Evolutionary conservation across 2,888 invertebrate genomes (phyloP).

Genomic region (Drosophila recens): DNA sequence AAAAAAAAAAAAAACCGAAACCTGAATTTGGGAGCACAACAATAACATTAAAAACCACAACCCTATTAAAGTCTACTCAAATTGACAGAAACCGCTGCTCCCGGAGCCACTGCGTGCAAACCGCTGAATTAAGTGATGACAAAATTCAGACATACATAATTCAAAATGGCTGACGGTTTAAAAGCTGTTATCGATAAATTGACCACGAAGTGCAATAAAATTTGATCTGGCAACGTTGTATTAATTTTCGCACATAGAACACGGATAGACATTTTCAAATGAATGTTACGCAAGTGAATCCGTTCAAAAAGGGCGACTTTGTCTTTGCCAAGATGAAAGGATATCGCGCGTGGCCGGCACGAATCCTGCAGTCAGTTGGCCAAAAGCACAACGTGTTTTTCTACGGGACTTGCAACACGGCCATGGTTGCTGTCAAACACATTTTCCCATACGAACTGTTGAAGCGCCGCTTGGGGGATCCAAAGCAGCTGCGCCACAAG

Average conservation of each 20-base stretch:
- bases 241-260: background rate
- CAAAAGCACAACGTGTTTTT: conserved; percentile 6
- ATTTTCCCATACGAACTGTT: background rate
- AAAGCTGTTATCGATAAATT: conserved; percentile 2
- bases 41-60: too few relatives aligned
- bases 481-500: too few relatives aligned
- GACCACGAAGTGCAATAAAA: too few relatives aligned
- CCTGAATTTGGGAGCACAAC: too few relatives aligned
- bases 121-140: too few relatives aligned
- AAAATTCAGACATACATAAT: too few relatives aligned
- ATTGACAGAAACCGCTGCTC: too few relatives aligned
- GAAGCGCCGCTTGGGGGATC: background rate
- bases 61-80: too few relatives aligned
- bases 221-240: background rate
- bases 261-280: background rate
- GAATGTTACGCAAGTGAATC: background rate
- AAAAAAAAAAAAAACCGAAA: too few relatives aligned
- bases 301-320: conserved; percentile 6
- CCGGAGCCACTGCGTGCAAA: too few relatives aligned
- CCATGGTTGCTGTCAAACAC: background rate
- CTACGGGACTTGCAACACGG: conserved; percentile 17
- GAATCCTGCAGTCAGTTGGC: conserved; percentile 6
- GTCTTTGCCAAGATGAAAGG: conserved; percentile 24
- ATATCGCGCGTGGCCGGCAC: conserved; percentile 20
- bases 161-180: background rate